Conservation (phyloP, 2,888 invertebrate species). For the Drosophila atripex region DNA sequence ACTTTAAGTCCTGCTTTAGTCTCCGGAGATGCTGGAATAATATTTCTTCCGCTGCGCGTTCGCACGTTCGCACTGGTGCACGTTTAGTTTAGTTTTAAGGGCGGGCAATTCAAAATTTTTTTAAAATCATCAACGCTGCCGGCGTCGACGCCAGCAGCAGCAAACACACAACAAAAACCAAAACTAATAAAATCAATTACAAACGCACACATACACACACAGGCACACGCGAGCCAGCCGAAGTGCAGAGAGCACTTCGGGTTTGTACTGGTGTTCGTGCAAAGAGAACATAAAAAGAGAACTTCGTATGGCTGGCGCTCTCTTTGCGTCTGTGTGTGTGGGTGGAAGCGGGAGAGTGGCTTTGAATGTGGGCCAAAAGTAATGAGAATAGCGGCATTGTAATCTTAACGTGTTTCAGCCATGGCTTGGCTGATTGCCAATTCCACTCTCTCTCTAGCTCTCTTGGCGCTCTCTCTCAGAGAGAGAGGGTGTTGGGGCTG, state of each 20-base stretch:
- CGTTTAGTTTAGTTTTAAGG: conserved; percentile 83
- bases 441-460: conserved; percentile 22
- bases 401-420: conserved; percentile 26
- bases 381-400: conserved; percentile 75
- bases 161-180: conserved; percentile 78
- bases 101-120: conserved; percentile 83
- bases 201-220: conserved; percentile 61
- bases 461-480: conserved; percentile 32
- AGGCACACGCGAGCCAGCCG: conserved; percentile 34
- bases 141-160: conserved; percentile 61
- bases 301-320: conserved; percentile 13
- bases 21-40: conserved; percentile 17
- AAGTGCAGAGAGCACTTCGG: conserved; percentile 28
- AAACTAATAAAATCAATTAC: conserved; percentile 83
- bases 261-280: conserved; percentile 14
- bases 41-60: conserved; percentile 57
- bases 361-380: conserved; percentile 75
- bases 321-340: conserved; percentile 11
- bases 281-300: conserved; percentile 46
- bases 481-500: conserved; percentile 49
- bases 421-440: conserved; percentile 53
- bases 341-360: conserved; percentile 38
- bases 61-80: conserved; percentile 77
- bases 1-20: not conserved
- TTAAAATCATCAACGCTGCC: conserved; percentile 79